Base-by-base conservation (phyloP, 2,797 vertebrate species). In the Babyrousa celebensis region DNA sequence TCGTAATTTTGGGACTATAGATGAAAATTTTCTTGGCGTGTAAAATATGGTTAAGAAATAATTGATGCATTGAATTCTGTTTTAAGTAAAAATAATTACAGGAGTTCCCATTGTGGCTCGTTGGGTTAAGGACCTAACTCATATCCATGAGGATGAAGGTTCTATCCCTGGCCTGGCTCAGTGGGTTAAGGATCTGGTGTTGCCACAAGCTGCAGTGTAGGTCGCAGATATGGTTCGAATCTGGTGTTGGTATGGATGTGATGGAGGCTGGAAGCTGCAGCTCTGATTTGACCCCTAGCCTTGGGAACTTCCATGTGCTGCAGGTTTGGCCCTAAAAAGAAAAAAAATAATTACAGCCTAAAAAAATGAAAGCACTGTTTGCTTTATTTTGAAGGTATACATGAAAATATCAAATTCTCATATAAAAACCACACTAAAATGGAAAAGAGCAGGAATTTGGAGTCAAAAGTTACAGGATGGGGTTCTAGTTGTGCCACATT, bases 1-100 rank as follows among this genome's bases (percentile, higher is more conserved):
- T 21, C n/a, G 1, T 94, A 62, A 52, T 83, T 93, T 96, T 82
- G 12, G n/a, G 54, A 68, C 5, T 72, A 48, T 3, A 20, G 9
- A 72, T 72, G 17, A 63, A 89, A 58, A n/a, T 21, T 54, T 86
- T 91, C 68, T 91, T 93, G 74, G 15, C 40, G 63, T 68, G 2
- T 95, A 82, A 63, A 87, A 82, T 36, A 10, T 77, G 15, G 52
- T 67, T 70, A 84, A 74, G 29, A 92, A 90, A 77, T 90, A 40
- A 85, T 14, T 36, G 74, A 87, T 12, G 6, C 0, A 17, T 0
- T 95, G 27, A 12, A 52, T 78, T 75, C 79, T 79, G 1, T 72
- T 32, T n/a, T 71, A 54, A 72, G 36, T 36, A 36, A 36, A 36
- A 36, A 36, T 36, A 36, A 36, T 36, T 36, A 36, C 36, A 36